Evolutionary conservation across 1,140 invertebrate species (phyloP), one percentile per base, ranked within the genome.

Genomic region (Sminthurinus signatus): DNA sequence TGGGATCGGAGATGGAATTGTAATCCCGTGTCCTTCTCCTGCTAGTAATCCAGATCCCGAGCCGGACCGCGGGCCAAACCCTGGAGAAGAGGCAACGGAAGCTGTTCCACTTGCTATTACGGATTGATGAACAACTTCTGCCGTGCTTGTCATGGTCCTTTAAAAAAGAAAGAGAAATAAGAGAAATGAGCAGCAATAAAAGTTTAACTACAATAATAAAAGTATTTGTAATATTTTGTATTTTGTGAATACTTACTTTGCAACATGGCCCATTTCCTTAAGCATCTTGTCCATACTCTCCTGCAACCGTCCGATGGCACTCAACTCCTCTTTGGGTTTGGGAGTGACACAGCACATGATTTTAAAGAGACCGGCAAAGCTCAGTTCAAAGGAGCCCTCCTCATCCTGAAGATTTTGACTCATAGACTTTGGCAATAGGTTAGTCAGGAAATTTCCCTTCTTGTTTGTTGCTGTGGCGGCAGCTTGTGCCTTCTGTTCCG

Each of bases 361-460:
- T 43, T 77, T 75, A 67, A 79, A 79, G 3, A 80, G 67, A 12
- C 77, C 78, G 10, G 78, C 76, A 32, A 77, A 71, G 36, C 72
- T 75, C 54, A 80, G 74, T 28, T 77, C 75, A 17, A 81, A 72
- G 5, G 78, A 76, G 12, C 80, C 80, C 61, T 80, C 76, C 12
- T 29, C 65, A 27, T 78, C 74, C 25, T 72, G 65, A n/a, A 65
- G 43, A 10, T 19, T 60, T 21, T 61, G 52, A n/a, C 36, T 42
- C 23, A n/a, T 59, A 2, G 44, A 23, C 2, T 42, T 52, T 15
- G 64, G 69, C 17, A 63, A 14, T 1, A 71, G 28, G 10, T 64
- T 55, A 25, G 54, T 59, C 1, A 73, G 52, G 8, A 70, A 23
- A 17, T 65, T 63, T 8, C 59, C 55, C 60, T 73, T 71, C 23